Evolutionary conservation across 2,797 vertebrate species (phyloP), one percentile per base, ranked within the genome.

Genomic region (Balearica regulorum): DNA sequence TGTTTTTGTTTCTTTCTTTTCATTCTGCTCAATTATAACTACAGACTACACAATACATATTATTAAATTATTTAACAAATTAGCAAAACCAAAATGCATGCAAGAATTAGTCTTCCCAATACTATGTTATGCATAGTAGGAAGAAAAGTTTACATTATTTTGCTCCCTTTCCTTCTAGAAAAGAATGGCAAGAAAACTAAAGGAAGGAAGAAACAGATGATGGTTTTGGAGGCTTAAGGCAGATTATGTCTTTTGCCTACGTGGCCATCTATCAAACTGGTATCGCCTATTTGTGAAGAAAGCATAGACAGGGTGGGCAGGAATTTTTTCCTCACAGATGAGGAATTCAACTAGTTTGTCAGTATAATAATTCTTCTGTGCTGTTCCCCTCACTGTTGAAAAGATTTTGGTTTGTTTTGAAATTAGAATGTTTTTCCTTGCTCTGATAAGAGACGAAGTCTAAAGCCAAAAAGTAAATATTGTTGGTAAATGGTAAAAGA

Each of bases 401-500:
- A 88, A 84, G 18, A 54, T 65, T 69, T 82, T 62, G n/a, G 9
- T 90, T 95, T 78, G 60, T 55, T 94, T 90, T 58, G 77, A 94
- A 88, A 84, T 77, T 5, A 54, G 60, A 86, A 46, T 80, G 51
- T 64, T 90, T 55, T 93, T 77, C 28, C 46, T 83, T 91, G 48
- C 60, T 90, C 48, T 78, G 68, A 53, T 71, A 66, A 92, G 68
- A 91, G 64, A 86, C 58, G 54, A 93, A 78, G 69, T 85, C 76
- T 89, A 88, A 91, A 94, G 85, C 46, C 65, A 88, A 79, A 91
- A 87, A 70, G 68, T 91, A 95, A 95, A 93, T 71, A 48, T 76
- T 68, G 15, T 12, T 25, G 24, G 64, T 81, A 94, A 55, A 82
- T n/a, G 35, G 46, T 53, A 53, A 53, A 51, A 51, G 49, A 25